phyloP scores from a whole-genome alignment of 2,113 vertebrate species.

The Todiramphus saurophagus region DNA sequence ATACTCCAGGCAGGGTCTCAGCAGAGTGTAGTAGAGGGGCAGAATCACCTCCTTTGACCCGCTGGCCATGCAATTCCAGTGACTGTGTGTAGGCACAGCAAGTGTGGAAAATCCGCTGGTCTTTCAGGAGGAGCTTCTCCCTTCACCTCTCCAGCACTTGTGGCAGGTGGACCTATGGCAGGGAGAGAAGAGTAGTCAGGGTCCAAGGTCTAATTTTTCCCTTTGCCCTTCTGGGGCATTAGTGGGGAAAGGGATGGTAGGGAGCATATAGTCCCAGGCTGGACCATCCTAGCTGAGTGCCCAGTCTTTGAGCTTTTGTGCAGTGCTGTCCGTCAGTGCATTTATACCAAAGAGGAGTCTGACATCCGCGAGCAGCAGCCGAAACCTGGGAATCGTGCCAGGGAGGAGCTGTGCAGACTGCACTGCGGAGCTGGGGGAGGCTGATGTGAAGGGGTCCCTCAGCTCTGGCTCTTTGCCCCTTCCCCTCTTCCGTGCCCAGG shows the following conservation, averaged over 20 bases:
- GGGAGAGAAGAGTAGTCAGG: neutral
- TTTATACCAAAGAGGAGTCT: neutral
- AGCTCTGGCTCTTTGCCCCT: neutral
- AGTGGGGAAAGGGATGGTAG: neutral
- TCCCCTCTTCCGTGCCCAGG: neutral
- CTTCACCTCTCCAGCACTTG: neutral
- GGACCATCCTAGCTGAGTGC: neutral
- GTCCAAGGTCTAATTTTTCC: neutral
- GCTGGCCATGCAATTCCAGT: neutral
- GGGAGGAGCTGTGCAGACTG: neutral
- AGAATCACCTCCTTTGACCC: neutral
- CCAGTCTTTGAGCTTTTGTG: neutral
- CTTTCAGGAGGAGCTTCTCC: neutral
- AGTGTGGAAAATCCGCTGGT: neutral
- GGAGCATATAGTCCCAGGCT: neutral
- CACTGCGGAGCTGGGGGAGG: accelerated
- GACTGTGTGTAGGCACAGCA: neutral
- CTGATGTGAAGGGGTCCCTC: neutral
- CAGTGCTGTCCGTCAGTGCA: neutral
- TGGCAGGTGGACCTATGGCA: neutral
- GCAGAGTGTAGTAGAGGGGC: neutral
- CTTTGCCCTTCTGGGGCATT: accelerated
- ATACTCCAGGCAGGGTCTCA: neutral
- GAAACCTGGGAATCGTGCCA: neutral
- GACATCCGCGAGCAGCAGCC: neutral